Percentiles rank a stretch among this genome's conserved stretches.
Conservation (phyloP, 2,797 vertebrate species). For the Pantherophis alleghaniensis region DNA sequence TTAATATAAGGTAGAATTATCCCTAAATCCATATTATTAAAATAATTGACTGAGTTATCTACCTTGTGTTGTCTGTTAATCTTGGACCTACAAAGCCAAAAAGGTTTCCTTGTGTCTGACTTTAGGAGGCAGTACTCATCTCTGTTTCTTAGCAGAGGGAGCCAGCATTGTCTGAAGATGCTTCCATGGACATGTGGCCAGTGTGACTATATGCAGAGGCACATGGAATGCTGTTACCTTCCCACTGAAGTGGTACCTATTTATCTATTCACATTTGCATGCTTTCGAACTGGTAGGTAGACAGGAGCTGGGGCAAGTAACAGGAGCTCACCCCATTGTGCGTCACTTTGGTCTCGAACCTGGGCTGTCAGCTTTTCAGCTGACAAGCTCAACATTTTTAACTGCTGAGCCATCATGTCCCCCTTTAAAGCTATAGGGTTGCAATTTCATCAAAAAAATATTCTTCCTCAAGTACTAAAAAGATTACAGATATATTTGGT, state of each 20-base stretch:
- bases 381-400: background rate
- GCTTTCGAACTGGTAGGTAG: background rate
- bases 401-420: background rate
- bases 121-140: background rate
- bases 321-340: background rate
- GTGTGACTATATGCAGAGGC: background rate
- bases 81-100: conserved; percentile 53
- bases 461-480: conserved; percentile 52
- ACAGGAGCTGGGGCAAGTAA: background rate
- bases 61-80: conserved; percentile 59
- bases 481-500: conserved; percentile 38
- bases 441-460: conserved; percentile 67
- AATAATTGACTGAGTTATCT: background rate
- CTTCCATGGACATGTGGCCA: background rate
- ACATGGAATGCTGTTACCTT: background rate
- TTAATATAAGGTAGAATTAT: conserved; percentile 43
- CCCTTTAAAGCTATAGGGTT: conserved; percentile 64
- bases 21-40: conserved; percentile 67
- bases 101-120: background rate
- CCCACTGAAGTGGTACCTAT: background rate
- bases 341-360: background rate
- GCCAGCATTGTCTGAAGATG: background rate
- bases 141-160: background rate
- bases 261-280: background rate
- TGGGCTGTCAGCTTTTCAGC: background rate